Evolutionary conservation across 1,140 invertebrate species (phyloP).

Genomic region (Anoplophora glabripennis): DNA sequence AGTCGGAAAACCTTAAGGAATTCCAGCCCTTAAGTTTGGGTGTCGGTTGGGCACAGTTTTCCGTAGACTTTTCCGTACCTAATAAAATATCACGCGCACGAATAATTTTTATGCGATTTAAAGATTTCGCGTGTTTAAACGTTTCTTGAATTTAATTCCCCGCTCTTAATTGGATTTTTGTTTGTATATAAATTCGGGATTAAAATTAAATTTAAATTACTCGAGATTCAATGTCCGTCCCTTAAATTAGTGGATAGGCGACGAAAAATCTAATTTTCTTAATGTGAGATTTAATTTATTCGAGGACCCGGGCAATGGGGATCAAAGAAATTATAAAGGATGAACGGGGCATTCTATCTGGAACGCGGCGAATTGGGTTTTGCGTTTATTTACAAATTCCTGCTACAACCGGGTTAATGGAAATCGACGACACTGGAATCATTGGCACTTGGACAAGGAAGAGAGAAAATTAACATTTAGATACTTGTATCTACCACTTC

Average conservation of each 20-base stretch:
- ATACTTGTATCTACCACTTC: too few species aligned
- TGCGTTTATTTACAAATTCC: neutral
- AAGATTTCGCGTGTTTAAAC: slow-evolving; percentile 43
- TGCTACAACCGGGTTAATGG: too few species aligned
- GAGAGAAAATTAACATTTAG: too few species aligned
- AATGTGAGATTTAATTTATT: too few species aligned
- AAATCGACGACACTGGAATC: too few species aligned
- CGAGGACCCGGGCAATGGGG: neutral
- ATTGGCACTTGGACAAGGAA: too few species aligned
- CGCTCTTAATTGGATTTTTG: slow-evolving; percentile 43
- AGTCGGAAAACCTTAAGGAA: slow-evolving; percentile 26
- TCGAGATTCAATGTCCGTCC: slow-evolving; percentile 24
- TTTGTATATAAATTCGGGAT: slow-evolving; percentile 38
- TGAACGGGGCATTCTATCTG: neutral
- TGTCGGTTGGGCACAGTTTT: slow-evolving; percentile 18
- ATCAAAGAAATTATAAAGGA: neutral
- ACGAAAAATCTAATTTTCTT: too few species aligned
- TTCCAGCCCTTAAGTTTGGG: slow-evolving; percentile 19
- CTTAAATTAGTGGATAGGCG: neutral
- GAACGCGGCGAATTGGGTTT: neutral
- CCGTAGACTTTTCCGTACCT: slow-evolving; percentile 17
- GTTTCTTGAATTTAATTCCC: slow-evolving; percentile 43
- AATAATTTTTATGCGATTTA: slow-evolving; percentile 47
- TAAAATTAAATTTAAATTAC: slow-evolving; percentile 36
- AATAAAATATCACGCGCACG: slow-evolving; percentile 45